phyloP scores from a whole-genome alignment of 1,140 invertebrate species.

The Agrypnia vestita region DNA sequence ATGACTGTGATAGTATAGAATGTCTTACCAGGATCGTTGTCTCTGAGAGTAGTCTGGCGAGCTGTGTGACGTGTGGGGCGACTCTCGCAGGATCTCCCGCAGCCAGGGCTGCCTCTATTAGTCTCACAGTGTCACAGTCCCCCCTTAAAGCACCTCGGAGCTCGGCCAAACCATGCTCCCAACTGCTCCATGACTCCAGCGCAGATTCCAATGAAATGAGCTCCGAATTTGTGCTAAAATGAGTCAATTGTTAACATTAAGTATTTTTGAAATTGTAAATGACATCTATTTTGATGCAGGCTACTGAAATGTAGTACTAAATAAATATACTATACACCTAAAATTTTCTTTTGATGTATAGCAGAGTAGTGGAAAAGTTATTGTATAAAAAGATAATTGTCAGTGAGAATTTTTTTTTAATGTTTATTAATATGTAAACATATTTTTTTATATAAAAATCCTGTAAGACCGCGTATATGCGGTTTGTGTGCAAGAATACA shows the following conservation, averaged over 20 bases:
- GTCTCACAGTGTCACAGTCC: slow-evolving; percentile 69
- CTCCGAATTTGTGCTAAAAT: slow-evolving; percentile 68
- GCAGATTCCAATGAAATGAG: slow-evolving; percentile 69
- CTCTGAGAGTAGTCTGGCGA: slow-evolving; percentile 67
- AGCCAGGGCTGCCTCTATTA: slow-evolving; percentile 64
- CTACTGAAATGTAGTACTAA: too few species aligned
- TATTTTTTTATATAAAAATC: too few species aligned
- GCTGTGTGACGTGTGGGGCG: slow-evolving; percentile 67
- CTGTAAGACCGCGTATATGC: too few species aligned
- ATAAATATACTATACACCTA: too few species aligned
- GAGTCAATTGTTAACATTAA: not conserved
- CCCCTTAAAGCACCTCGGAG: slow-evolving; percentile 71
- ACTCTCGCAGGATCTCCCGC: slow-evolving; percentile 66
- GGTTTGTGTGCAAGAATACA: too few species aligned
- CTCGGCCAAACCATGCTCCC: slow-evolving; percentile 72
- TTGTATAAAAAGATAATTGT: too few species aligned
- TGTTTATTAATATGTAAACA: too few species aligned
- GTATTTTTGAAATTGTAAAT: too few species aligned
- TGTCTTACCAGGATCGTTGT: slow-evolving; percentile 52
- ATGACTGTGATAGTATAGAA: not conserved
- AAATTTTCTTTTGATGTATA: too few species aligned
- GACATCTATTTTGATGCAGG: too few species aligned
- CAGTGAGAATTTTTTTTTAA: too few species aligned
- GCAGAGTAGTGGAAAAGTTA: too few species aligned
- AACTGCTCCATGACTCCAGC: slow-evolving; percentile 72